Evolutionary conservation across 2,888 invertebrate species (phyloP).

Genomic region (Bedellia somnulentella): DNA sequence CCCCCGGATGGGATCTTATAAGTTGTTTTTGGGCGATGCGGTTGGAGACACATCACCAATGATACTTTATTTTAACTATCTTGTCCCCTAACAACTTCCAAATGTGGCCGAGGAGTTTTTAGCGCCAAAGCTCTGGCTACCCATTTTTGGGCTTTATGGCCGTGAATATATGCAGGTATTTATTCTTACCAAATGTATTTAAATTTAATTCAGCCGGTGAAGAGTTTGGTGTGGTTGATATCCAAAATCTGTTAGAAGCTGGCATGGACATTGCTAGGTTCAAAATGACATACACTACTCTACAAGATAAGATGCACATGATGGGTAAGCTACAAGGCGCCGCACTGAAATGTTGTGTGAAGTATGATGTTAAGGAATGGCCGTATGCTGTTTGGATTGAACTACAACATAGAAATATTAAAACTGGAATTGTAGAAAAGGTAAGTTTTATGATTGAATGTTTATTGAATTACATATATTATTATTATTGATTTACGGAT

Average conservation of each 20-base stretch:
- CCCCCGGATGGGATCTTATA: neutral
- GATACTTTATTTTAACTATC: too few relatives aligned
- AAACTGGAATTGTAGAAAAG: conserved; percentile 16
- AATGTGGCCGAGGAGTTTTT: too few relatives aligned
- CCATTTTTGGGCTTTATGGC: too few relatives aligned
- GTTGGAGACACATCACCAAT: too few relatives aligned
- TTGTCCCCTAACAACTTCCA: too few relatives aligned
- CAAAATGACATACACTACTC: conserved; percentile 20
- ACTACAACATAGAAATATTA: neutral
- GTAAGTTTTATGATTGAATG: conserved; percentile 12
- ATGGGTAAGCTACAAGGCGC: conserved; percentile 29
- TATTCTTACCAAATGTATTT: neutral
- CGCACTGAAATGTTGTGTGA: conserved; percentile 52
- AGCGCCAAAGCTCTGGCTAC: too few relatives aligned
- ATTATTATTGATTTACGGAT: too few relatives aligned
- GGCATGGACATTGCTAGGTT: conserved; percentile 48
- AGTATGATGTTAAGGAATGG: conserved; percentile 58
- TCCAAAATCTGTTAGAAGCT: conserved; percentile 44
- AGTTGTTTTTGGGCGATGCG: too few relatives aligned
- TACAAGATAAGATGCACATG: conserved; percentile 23
- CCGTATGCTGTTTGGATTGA: conserved; percentile 31
- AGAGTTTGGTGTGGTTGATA: too few relatives aligned
- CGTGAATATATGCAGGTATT: neutral
- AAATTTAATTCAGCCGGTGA: neutral
- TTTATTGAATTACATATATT: too few relatives aligned